A percentile compares a stretch with the other conserved stretches of the same genome.
Conservation (phyloP, 2,888 invertebrate genomes). For the Perdita meconis region DNA sequence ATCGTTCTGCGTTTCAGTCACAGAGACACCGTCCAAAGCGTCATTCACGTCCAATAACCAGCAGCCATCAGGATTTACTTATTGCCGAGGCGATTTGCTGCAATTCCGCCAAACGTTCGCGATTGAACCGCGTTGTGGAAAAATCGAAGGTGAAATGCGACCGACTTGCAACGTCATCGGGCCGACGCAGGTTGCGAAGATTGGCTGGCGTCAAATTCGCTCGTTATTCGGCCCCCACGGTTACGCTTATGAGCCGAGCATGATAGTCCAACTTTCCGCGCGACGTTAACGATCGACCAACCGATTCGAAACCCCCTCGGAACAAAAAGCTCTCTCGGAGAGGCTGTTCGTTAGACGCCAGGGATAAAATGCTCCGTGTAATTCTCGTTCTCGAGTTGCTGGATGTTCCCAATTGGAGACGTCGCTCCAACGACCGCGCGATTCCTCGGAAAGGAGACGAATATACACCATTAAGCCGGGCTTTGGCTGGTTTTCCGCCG, state of each 20-base stretch:
- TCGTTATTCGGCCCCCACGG: conserved; percentile 45
- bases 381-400: not conserved
- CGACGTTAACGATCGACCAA: conserved; percentile 16
- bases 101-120: not conserved
- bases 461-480: conserved; percentile 18
- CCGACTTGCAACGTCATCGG: not conserved
- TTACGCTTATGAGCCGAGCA: conserved; percentile 33
- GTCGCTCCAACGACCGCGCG: not conserved
- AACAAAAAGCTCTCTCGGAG: not conserved
- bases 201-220: conserved; percentile 23
- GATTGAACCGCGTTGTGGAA: not conserved
- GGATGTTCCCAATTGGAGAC: conserved; percentile 3
- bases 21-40: too few species aligned
- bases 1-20: too few species aligned
- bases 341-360: not conserved
- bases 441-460: conserved; percentile 13
- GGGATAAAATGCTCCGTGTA: conserved; percentile 13
- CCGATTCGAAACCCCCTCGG: not conserved
- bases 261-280: conserved; percentile 44
- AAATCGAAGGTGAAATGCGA: not conserved
- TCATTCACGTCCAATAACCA: too few species aligned
- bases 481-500: conserved; percentile 31
- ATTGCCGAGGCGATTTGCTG: conserved; percentile 12
- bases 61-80: too few species aligned
- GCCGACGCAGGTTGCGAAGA: not conserved